Evolutionary conservation across 2,888 invertebrate genomes (phyloP).

Genomic region (Ethmia dodecea): DNA sequence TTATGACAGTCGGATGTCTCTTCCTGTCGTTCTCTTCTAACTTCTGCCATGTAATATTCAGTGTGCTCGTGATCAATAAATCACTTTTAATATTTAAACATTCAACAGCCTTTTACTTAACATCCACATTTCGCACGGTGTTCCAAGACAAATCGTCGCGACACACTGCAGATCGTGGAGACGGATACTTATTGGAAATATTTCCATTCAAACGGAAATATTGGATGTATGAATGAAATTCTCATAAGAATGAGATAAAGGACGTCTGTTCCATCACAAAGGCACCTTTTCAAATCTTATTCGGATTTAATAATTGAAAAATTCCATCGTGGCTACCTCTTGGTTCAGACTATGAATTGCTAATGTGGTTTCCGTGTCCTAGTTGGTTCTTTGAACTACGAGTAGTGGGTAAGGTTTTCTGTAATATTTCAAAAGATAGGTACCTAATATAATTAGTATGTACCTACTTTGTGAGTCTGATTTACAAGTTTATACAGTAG

Average conservation of each 20-base stretch:
- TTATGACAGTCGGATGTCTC: too few species aligned
- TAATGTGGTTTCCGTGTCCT: constrained; percentile 20
- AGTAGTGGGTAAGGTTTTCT: too few species aligned
- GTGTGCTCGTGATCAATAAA: too few species aligned
- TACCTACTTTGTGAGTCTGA: too few species aligned
- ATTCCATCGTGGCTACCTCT: constrained; percentile 17
- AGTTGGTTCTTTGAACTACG: too few species aligned
- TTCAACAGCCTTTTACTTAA: too few species aligned
- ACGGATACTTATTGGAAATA: constrained; percentile 60
- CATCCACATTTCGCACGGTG: constrained; percentile 1
- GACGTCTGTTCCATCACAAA: constrained; percentile 30
- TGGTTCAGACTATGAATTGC: constrained; percentile 12
- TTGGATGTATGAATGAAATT: constrained; percentile 59
- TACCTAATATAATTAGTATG: too few species aligned
- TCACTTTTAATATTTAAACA: too few species aligned
- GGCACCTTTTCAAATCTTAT: constrained; percentile 28
- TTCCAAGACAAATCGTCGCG: constrained; percentile 33
- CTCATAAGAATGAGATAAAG: constrained; percentile 43
- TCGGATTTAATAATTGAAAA: constrained; percentile 44
- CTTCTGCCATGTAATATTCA: too few species aligned
- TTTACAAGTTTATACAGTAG: too few species aligned
- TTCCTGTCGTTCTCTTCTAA: too few species aligned
- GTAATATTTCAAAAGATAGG: too few species aligned
- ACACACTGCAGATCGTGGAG: constrained; percentile 38
- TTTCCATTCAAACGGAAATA: constrained; percentile 58